These are phyloP conservation scores for Epizoanthus scotinus DNA, from an alignment of 92 coral and sea anemone species.

Conservation along the genomic window DNA sequence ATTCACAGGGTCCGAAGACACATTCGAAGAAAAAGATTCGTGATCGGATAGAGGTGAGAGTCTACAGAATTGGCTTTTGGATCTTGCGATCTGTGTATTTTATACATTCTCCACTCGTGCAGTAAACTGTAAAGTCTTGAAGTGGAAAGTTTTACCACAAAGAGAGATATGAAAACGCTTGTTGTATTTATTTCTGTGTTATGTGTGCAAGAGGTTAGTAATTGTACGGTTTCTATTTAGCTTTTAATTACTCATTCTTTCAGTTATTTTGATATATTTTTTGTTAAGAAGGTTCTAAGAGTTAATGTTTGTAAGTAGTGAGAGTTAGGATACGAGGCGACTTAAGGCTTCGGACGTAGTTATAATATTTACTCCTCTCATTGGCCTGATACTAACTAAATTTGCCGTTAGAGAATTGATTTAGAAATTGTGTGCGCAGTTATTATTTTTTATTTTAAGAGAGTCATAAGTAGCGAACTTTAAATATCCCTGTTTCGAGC, in stretches of 20 bases:
- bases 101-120: not conserved
- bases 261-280: not conserved
- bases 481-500: not conserved
- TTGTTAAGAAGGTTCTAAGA: not conserved
- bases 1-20: constrained; percentile 78
- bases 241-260: not conserved
- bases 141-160: not conserved
- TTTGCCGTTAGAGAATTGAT: constrained; percentile 4
- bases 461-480: not conserved
- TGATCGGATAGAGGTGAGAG: constrained; percentile 74
- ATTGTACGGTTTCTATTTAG: not conserved
- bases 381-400: not conserved
- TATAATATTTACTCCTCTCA: not conserved
- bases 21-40: constrained; percentile 65
- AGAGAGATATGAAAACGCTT: not conserved
- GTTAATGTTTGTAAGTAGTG: not conserved
- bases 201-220: not conserved
- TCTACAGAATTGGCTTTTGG: not conserved
- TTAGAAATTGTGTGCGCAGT: not conserved
- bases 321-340: not conserved
- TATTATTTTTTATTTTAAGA: not conserved
- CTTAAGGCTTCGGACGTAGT: too few relatives aligned
- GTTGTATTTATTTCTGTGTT: constrained; percentile 11
- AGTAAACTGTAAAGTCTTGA: not conserved
- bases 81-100: not conserved